phyloP scores from a whole-genome alignment of 1,140 invertebrate genomes.

The Drosophila bifasciata region DNA sequence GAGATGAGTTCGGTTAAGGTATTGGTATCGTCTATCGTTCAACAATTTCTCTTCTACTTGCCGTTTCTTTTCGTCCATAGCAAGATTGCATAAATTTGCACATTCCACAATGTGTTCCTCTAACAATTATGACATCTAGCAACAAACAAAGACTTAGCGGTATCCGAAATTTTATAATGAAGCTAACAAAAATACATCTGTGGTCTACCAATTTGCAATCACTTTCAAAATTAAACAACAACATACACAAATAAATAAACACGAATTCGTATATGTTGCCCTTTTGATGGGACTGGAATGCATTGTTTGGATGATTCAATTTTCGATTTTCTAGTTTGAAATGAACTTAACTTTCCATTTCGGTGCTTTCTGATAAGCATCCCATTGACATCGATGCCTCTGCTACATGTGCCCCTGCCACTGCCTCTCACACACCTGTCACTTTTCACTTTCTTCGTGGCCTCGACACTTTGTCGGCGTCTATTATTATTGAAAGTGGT shows the following conservation, averaged over 20 bases:
- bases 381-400: constrained; percentile 55
- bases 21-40: background rate
- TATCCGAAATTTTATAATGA: constrained; percentile 16
- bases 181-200: constrained; percentile 6
- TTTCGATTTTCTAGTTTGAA: constrained; percentile 54
- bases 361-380: constrained; percentile 57
- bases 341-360: constrained; percentile 77
- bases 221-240: constrained; percentile 41
- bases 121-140: constrained; percentile 55
- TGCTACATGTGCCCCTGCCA: constrained; percentile 9
- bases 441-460: constrained; percentile 73
- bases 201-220: constrained; percentile 20
- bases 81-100: constrained; percentile 70
- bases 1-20: background rate
- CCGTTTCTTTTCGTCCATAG: constrained; percentile 25
- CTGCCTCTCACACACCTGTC: constrained; percentile 27
- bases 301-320: constrained; percentile 65
- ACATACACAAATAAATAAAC: constrained; percentile 31
- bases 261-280: constrained; percentile 2
- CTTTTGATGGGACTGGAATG: constrained; percentile 26
- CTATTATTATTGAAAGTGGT: constrained; percentile 68
- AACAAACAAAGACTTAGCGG: constrained; percentile 19
- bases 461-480: constrained; percentile 30
- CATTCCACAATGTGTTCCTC: constrained; percentile 4
- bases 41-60: background rate